Evolutionary conservation across 2,888 invertebrate species (phyloP).

Genomic region (Mantis religiosa): DNA sequence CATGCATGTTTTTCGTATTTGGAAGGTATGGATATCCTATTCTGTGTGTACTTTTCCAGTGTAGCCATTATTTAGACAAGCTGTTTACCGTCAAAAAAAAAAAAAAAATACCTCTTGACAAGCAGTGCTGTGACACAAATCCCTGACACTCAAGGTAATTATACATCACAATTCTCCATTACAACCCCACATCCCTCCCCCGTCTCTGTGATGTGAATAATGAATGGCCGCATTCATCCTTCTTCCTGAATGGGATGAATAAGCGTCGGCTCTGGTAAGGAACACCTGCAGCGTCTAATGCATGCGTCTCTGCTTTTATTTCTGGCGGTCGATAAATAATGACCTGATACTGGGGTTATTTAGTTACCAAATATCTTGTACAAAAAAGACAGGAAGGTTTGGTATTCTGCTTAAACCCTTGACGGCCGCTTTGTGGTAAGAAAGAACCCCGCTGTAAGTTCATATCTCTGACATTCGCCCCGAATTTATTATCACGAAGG

Average conservation of each 20-base stretch:
- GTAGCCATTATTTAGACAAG: neutral
- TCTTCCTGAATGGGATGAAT: neutral
- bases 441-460: neutral
- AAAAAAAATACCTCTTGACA: neutral
- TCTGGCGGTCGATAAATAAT: neutral
- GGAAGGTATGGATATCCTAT: no score
- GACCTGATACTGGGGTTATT: neutral
- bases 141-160: neutral
- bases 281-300: neutral
- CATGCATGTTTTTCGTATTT: no score
- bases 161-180: neutral
- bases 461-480: neutral
- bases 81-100: neutral
- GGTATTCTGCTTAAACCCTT: neutral
- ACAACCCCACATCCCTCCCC: neutral
- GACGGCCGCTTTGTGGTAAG: neutral
- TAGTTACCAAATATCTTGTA: neutral
- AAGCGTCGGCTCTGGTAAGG: neutral
- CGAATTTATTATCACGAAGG: neutral
- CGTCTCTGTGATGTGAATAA: neutral
- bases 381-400: neutral
- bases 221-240: neutral
- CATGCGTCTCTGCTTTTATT: neutral
- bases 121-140: neutral
- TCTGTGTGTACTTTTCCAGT: no score